Conservation (phyloP, 2,113 vertebrate species). For the Pedionomus torquatus region DNA sequence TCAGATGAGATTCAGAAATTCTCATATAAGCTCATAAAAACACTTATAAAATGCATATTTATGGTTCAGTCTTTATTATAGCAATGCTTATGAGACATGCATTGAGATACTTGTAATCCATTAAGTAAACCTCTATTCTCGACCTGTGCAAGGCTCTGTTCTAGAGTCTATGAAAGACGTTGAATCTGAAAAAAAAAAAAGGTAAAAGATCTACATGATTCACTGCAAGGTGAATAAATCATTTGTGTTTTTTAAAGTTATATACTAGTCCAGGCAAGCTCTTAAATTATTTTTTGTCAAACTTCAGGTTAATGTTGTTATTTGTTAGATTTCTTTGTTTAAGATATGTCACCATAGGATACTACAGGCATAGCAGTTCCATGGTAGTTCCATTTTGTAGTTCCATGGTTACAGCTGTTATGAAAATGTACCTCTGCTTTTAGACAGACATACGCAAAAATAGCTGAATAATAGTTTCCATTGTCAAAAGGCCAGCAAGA, state of each 20-base stretch:
- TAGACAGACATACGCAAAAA: background rate
- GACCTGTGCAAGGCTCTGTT: background rate
- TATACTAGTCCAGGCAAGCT: background rate
- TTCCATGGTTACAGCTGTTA: background rate
- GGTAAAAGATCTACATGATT: background rate
- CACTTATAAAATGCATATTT: background rate
- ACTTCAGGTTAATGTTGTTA: background rate
- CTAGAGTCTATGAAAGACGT: background rate
- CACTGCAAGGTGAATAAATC: background rate
- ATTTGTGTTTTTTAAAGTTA: background rate
- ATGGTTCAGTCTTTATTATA: slow-evolving; percentile 4
- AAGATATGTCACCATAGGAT: fast-evolving
- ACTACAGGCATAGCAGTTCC: background rate
- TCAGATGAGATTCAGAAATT: slow-evolving; percentile 22
- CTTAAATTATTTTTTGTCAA: background rate
- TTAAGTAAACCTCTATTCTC: background rate
- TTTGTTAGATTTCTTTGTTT: background rate
- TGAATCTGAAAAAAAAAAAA: background rate
- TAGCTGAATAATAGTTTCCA: background rate
- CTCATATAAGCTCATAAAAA: background rate
- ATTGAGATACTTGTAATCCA: background rate
- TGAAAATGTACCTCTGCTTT: background rate
- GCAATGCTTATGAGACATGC: background rate
- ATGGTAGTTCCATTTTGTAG: background rate
- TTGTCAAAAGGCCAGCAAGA: background rate